Evolutionary conservation across 2,113 vertebrate genomes (phyloP).

Genomic region (Macheiramphus alcinus): DNA sequence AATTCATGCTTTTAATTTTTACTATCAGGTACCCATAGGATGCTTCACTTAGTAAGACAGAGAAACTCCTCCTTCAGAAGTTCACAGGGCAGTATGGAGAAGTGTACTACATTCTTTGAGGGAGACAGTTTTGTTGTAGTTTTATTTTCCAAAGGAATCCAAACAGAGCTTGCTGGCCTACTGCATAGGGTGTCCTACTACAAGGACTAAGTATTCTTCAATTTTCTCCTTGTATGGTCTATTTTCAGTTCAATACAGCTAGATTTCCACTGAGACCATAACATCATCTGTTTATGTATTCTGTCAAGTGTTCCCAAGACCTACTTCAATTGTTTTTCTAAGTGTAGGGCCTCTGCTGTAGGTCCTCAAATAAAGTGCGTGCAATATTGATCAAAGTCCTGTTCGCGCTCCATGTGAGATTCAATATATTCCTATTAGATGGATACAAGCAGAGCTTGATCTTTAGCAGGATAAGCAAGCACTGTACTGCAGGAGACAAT

Average conservation of each 20-base stretch:
- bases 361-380: slow-evolving; percentile 11
- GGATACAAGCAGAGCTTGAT: not conserved
- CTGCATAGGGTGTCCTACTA: not conserved
- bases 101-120: not conserved
- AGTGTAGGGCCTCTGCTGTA: slow-evolving; percentile 44
- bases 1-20: not conserved
- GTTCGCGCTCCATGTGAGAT: not conserved
- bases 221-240: slow-evolving; percentile 46
- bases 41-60: not conserved
- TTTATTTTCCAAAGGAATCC: not conserved
- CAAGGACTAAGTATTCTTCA: not conserved
- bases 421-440: slow-evolving; percentile 8
- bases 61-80: not conserved
- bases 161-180: not conserved
- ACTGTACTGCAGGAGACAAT: not conserved
- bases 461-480: slow-evolving; percentile 12
- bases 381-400: slow-evolving; percentile 50
- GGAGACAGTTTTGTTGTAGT: not conserved
- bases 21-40: not conserved
- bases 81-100: not conserved
- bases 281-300: slow-evolving; percentile 48
- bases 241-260: slow-evolving; percentile 20
- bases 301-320: slow-evolving; percentile 40
- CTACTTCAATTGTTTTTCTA: slow-evolving; percentile 56
- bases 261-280: slow-evolving; percentile 51